Conservation (phyloP, 2,888 invertebrate genomes). For the Seladonia tumulorum region DNA sequence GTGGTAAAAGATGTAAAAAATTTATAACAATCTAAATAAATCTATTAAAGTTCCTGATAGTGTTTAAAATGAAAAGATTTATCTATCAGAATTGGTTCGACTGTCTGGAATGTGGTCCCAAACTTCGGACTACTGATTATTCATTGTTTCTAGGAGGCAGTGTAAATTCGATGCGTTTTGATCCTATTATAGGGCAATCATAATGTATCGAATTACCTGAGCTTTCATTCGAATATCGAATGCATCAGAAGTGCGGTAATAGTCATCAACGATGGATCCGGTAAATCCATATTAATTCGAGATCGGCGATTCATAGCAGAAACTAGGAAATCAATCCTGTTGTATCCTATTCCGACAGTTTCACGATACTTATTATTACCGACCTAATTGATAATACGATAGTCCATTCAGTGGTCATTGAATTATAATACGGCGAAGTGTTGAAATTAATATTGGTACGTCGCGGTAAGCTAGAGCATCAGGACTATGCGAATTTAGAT, state of each 20-base stretch:
- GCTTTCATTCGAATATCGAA: constrained; percentile 6
- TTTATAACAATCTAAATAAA: no score
- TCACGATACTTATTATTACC: background rate
- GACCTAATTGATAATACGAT: background rate
- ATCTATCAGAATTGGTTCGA: background rate
- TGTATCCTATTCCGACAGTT: background rate
- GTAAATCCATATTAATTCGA: constrained; percentile 28
- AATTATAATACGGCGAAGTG: background rate
- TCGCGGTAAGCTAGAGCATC: background rate
- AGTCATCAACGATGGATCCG: constrained; percentile 18
- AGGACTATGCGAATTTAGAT: background rate
- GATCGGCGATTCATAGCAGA: background rate
- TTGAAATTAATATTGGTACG: background rate
- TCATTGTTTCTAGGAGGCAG: background rate
- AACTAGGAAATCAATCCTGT: constrained; percentile 30
- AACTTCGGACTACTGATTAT: background rate
- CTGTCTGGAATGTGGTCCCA: background rate
- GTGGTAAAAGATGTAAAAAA: background rate
- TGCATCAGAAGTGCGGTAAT: constrained; percentile 30
- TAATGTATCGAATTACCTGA: constrained; percentile 25
- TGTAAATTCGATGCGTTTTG: constrained; percentile 26
- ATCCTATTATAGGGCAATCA: background rate
- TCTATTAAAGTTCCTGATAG: background rate
- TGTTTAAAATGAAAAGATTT: background rate
- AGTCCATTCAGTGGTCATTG: background rate